Percentiles rank a stretch among this genome's conserved stretches.
These are phyloP conservation scores for Fulmarus glacialis DNA, from an alignment of 2,113 vertebrate genomes.

Conservation along the genomic window DNA sequence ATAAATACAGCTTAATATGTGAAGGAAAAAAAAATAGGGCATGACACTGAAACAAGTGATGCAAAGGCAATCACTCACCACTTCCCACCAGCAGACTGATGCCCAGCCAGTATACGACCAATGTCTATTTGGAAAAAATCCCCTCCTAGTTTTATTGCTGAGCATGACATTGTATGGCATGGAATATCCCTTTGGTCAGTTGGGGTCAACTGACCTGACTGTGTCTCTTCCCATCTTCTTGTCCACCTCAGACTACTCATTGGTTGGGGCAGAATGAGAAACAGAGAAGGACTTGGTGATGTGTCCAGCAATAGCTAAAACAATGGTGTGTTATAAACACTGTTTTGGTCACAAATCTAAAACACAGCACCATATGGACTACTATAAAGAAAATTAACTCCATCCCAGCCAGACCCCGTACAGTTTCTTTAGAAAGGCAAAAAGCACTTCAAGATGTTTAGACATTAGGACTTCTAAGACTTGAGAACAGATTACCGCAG, in stretches of 20 bases:
- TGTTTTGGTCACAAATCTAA: not conserved
- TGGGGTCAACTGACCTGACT: not conserved
- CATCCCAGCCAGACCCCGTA: not conserved
- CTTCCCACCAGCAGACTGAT: not conserved
- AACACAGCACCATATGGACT: not conserved
- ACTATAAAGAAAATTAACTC: not conserved
- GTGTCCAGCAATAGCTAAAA: not conserved
- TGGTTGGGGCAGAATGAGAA: not conserved
- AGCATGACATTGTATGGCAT: not conserved
- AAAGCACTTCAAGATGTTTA: not conserved
- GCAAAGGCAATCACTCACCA: not conserved
- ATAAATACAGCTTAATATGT: not conserved
- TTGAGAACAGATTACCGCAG: not conserved
- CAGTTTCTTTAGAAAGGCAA: not conserved
- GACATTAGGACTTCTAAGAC: not conserved
- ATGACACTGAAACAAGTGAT: not conserved
- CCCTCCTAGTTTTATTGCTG: not conserved
- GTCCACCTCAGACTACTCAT: not conserved
- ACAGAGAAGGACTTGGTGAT: not conserved
- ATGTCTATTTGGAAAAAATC: not conserved
- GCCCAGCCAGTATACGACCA: accelerated
- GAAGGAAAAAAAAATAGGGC: not conserved
- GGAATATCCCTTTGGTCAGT: not conserved
- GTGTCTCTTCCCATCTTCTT: not conserved
- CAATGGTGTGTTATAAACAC: not conserved